These are phyloP conservation scores for Brachionus asplanchnoidis DNA, from an alignment of 1,140 invertebrate species.

Conservation along the genomic window DNA sequence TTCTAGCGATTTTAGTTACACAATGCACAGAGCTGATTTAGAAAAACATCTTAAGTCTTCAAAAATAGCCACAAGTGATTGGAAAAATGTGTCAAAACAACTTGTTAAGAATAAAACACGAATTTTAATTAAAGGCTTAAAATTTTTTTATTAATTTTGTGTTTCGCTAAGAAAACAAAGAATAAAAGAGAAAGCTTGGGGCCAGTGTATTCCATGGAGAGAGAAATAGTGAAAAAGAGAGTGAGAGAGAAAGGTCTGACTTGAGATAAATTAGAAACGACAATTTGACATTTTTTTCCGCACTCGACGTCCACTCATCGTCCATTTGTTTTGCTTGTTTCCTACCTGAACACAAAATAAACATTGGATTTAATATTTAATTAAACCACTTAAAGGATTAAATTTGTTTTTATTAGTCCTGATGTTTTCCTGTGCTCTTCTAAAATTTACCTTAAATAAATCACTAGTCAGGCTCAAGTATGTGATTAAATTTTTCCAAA, in stretches of 20 bases:
- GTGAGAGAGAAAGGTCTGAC: background rate
- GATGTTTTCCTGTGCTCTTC: slow-evolving; percentile 14
- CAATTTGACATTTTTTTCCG: slow-evolving; percentile 7
- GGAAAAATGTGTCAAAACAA: slow-evolving; percentile 24
- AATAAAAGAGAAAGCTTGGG: background rate
- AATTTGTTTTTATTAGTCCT: slow-evolving; percentile 12
- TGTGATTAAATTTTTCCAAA: background rate
- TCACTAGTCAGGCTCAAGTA: background rate
- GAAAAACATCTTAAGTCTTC: background rate
- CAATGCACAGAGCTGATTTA: background rate
- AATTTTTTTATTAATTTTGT: slow-evolving; percentile 12
- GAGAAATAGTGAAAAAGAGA: background rate
- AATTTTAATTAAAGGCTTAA: slow-evolving; percentile 30
- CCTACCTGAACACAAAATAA: slow-evolving; percentile 28
- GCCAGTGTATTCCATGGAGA: background rate
- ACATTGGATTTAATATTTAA: slow-evolving; percentile 19
- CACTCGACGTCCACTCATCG: background rate
- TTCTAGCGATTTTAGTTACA: background rate
- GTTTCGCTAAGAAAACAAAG: background rate
- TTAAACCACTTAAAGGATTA: slow-evolving; percentile 36
- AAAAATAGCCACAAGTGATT: slow-evolving; percentile 28
- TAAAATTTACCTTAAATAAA: background rate
- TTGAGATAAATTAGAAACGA: background rate
- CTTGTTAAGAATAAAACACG: background rate
- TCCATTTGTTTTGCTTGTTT: slow-evolving; percentile 24